These are phyloP conservation scores for Harpagoxenus sublaevis DNA, from an alignment of 2,888 invertebrate genomes.

Conservation along the genomic window DNA sequence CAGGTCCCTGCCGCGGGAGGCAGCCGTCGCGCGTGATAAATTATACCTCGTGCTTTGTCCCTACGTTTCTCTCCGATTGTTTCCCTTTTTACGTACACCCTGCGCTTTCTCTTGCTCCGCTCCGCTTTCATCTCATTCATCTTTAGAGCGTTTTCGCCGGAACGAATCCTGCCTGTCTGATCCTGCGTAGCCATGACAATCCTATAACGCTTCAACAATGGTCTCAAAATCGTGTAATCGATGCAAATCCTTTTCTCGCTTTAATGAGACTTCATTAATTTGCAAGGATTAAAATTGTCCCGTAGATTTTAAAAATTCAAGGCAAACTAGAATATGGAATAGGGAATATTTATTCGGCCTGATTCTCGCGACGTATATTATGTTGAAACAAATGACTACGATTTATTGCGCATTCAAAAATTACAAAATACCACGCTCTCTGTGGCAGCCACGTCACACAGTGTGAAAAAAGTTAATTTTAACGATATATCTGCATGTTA, in stretches of 20 bases:
- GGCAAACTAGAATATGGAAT: background rate
- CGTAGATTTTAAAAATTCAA: background rate
- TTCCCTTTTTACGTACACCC: constrained; percentile 20
- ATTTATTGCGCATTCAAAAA: background rate
- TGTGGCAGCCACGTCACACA: background rate
- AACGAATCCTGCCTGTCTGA: constrained; percentile 8
- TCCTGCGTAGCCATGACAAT: background rate
- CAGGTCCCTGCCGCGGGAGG: constrained; percentile 27
- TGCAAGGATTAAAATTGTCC: background rate
- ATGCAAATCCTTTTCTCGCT: constrained; percentile 11
- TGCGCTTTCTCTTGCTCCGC: constrained; percentile 61
- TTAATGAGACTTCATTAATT: constrained; percentile 27
- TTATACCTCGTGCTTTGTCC: constrained; percentile 58
- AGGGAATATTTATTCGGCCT: background rate
- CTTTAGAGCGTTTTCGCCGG: constrained; percentile 46
- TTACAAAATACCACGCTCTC: background rate
- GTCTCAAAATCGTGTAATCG: background rate
- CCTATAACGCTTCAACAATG: constrained; percentile 26
- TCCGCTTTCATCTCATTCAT: constrained; percentile 47
- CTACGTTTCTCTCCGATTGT: constrained; percentile 23
- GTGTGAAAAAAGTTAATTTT: background rate
- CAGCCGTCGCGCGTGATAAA: constrained; percentile 69
- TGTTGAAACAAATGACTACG: background rate
- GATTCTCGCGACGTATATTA: background rate
- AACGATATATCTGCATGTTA: background rate